Evolutionary conservation across 2,113 vertebrate genomes (phyloP).

Genomic region (Urocitellus parryii): DNA sequence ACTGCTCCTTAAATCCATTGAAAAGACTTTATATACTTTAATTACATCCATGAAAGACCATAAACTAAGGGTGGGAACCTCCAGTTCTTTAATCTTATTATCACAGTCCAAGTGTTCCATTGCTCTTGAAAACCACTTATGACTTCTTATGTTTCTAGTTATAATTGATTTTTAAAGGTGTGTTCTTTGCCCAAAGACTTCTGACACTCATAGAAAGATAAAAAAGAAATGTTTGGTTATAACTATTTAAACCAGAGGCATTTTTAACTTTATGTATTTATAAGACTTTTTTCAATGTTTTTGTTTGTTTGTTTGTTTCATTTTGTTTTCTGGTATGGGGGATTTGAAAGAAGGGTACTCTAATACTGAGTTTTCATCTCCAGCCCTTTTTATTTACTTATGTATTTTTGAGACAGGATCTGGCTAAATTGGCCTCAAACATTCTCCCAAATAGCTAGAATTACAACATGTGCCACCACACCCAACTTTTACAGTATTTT

Average conservation of each 20-base stretch:
- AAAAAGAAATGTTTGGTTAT: not conserved
- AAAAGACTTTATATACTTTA: constrained; percentile 44
- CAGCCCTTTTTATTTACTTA: not conserved
- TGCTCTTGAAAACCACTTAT: constrained; percentile 13
- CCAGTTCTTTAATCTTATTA: constrained; percentile 47
- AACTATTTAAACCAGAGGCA: constrained; percentile 46
- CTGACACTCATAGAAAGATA: not conserved
- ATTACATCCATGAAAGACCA: constrained; percentile 48
- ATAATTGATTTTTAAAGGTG: constrained; percentile 51
- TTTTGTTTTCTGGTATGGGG: not conserved
- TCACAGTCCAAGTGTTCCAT: constrained; percentile 24
- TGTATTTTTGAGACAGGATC: not conserved
- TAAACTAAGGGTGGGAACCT: not conserved
- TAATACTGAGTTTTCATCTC: not conserved
- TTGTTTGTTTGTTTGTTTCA: too few relatives aligned
- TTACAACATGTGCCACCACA: too few relatives aligned
- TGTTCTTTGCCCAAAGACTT: constrained; percentile 41
- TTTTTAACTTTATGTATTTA: constrained; percentile 1
- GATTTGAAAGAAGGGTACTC: not conserved
- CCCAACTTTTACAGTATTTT: not conserved
- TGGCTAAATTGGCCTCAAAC: not conserved
- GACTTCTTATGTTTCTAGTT: constrained; percentile 40
- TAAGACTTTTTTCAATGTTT: not conserved
- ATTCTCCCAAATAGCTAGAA: not conserved
- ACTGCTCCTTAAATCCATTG: constrained; percentile 29